phyloP scores from a whole-genome alignment of 2,888 invertebrate genomes.

The Gastracanthus pulcherrimus region DNA sequence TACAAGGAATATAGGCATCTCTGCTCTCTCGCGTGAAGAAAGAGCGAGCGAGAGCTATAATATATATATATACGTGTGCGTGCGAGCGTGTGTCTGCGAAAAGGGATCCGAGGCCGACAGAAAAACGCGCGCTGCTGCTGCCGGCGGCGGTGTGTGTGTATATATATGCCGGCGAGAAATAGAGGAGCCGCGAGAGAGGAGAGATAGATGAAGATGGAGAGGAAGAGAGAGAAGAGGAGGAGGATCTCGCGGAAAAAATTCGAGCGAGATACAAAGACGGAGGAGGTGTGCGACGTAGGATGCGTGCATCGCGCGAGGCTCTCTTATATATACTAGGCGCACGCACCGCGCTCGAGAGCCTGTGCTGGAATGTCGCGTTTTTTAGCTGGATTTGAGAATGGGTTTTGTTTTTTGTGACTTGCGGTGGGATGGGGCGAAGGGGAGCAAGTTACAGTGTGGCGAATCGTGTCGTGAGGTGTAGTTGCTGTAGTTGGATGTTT shows the following conservation, averaged over 20 bases:
- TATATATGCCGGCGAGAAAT: too few species aligned
- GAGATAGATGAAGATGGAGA: slow-evolving; percentile 32
- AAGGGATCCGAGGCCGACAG: not conserved
- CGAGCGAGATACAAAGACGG: not conserved
- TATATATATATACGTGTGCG: not conserved
- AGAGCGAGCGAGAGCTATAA: not conserved
- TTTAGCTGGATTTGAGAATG: too few species aligned
- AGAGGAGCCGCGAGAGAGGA: not conserved
- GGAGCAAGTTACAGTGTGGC: too few species aligned
- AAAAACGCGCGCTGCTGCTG: slow-evolving; percentile 17
- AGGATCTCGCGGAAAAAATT: slow-evolving; percentile 5
- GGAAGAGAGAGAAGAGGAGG: not conserved
- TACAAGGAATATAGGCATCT: too few species aligned
- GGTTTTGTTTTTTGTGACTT: too few species aligned
- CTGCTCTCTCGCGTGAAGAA: slow-evolving; percentile 5
- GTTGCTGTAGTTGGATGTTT: too few species aligned
- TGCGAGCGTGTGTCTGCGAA: not conserved
- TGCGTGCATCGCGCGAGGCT: too few species aligned
- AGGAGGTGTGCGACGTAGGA: not conserved
- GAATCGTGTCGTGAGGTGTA: too few species aligned
- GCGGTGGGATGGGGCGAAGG: too few species aligned
- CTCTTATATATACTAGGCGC: too few species aligned
- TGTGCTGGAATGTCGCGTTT: not conserved
- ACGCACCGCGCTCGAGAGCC: too few species aligned
- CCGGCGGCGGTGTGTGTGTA: not conserved